Base-by-base conservation (phyloP, 2,113 vertebrate species). In the Ammodytes marinus region DNA sequence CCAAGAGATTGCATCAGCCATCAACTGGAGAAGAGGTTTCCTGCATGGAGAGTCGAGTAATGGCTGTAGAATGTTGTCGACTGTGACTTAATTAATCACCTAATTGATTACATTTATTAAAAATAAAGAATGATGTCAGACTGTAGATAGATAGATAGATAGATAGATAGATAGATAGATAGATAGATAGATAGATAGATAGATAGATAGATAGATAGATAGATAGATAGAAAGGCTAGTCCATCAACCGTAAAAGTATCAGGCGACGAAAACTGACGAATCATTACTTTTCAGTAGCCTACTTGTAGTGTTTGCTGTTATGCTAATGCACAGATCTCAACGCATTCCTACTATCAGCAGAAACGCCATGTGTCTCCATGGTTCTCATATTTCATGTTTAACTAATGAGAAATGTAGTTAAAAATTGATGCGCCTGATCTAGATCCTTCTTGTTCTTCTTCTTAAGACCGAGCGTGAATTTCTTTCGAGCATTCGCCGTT, bases 361-460 rank as follows among this genome's bases (percentile, higher is more conserved):
- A 35, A 80, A 55, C 63, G 9, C 39, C 8, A 66, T 68, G 54
- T 19, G 55, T 85, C 72, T 27, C 77, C 82, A 17, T 1, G 27
- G 69, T 10, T 85, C 77, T 82, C 73, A 72, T 43, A 76, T 79
- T 83, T 81, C 61, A 86, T 89, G 78, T 79, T 91, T 89, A 68
- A 86, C 67, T 86, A 69, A 87, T 88, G 87, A 86, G 82, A 37
- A 6, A 27, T 14, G 52, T 12, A 5, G 57, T 90, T 87, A 89
- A 91, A 88, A 86, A 89, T 87, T 57, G n/a, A 91, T 86, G 63
- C 19, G 0, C 50, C 72, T 81, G 85, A 85, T 89, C 65, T 72
- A 79, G 74, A 88, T 83, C 73, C 68, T 60, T 85, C 83, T 77
- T 69, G 42, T 83, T 83, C 27, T 27, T 27, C 27, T 77, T n/a